Evolutionary conservation across 2,113 vertebrate genomes (phyloP).

Genomic region (Dolichallabes microphthalmus): DNA sequence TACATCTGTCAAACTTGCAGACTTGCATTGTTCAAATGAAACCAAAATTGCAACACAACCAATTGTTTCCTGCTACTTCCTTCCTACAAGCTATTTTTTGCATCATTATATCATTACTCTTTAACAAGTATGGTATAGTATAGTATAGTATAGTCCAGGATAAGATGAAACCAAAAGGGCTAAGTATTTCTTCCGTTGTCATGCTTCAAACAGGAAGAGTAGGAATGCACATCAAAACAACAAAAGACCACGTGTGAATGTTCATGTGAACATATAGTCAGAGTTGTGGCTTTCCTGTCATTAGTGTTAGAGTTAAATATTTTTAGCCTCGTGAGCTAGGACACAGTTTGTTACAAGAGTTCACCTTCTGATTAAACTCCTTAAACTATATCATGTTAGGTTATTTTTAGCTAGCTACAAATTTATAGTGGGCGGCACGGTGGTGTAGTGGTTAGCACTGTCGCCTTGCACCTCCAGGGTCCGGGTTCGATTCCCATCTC

Average conservation of each 20-base stretch:
- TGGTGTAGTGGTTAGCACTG: no score
- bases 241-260: neutral
- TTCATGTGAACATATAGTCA: neutral
- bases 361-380: neutral
- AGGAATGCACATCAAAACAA: neutral
- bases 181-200: neutral
- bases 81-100: neutral
- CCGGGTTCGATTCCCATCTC: no score
- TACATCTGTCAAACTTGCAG: neutral
- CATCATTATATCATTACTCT: neutral
- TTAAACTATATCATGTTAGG: neutral
- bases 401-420: neutral
- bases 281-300: neutral
- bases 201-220: neutral
- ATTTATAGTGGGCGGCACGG: no score
- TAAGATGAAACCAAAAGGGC: neutral
- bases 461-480: no score
- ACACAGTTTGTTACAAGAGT: neutral
- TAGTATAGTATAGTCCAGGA: neutral
- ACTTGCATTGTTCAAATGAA: constrained; percentile 8
- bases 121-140: no score
- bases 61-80: neutral
- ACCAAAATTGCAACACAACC: neutral
- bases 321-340: neutral
- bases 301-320: neutral